Conservation (phyloP, 1,140 invertebrate species). For the Cydia strobilella region DNA sequence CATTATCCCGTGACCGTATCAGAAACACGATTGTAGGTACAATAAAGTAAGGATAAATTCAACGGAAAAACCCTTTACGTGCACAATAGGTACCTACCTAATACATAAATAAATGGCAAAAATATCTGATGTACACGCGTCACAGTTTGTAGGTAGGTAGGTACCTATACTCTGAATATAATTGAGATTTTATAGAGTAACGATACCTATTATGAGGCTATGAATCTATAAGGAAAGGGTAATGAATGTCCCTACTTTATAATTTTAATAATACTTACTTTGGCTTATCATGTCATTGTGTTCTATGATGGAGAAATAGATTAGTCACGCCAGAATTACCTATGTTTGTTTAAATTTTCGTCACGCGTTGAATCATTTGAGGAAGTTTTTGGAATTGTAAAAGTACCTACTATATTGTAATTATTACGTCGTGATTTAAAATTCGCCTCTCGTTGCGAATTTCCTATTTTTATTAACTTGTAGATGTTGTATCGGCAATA, state of each 20-base stretch:
- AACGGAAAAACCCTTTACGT: no score
- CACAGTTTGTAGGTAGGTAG: no score
- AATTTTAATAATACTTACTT: background rate
- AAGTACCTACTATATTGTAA: background rate
- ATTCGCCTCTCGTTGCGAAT: no score
- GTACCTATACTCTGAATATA: background rate
- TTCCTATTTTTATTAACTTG: no score
- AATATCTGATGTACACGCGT: no score
- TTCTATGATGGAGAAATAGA: background rate
- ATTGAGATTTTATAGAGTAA: background rate
- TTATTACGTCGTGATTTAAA: no score
- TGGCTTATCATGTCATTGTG: background rate
- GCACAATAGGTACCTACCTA: no score
- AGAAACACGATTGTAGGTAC: no score
- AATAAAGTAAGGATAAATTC: no score
- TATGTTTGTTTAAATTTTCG: background rate
- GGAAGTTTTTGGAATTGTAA: background rate
- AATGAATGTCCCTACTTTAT: background rate
- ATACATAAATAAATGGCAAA: no score
- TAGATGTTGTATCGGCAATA: no score
- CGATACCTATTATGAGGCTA: background rate
- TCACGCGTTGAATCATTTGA: background rate
- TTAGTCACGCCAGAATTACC: slow-evolving; percentile 2
- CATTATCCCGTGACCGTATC: no score
- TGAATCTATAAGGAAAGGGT: background rate